Base-by-base conservation (phyloP, 2,888 invertebrate genomes). In the Synanthedon tipuliformis region DNA sequence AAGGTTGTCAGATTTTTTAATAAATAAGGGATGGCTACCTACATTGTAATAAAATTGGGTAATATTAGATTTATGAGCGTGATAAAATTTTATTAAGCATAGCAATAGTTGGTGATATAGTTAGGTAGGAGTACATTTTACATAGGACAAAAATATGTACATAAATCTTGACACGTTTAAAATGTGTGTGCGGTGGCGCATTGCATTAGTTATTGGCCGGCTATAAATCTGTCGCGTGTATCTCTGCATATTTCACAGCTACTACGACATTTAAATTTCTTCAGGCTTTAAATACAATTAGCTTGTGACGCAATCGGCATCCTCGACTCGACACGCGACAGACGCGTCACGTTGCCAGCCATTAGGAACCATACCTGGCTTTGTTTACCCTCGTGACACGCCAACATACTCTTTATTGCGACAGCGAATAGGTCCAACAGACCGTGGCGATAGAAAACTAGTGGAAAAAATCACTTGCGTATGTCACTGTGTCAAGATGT, bases 401-500 rank as follows among this genome's bases (percentile, higher is more conserved):
- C 45, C 7, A 45, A 45, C 11, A 15, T 45, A 45, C 13, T 45
- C 45, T 15, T 13, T 45, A 45, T 13, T n/a, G 15, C 45, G 13
- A n/a, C 45, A 45, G 45, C 15, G 12, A 45, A n/a, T 11, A 45
- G 34, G 34, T 34, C 34, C 34, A 34, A 10, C 8, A 34, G 4
- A 45, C 45, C 15, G 45, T n/a, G 45, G 45, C 15, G 15, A 45
- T 45, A 45, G 13, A 45, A 45, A 13, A 15, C 45, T 12, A 45
- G 45, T 45, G 15, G 45, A 45, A 45, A n/a, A 63, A 66, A 66
- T 57, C 60, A 60, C 61, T 59, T 56, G 59, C 62, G 58, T 67
- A 69, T 75, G 78, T 74, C 72, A 75, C 71, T 64, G 70, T 78
- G 78, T 78, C 76, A 75, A 73, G 75, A 77, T 75, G 78, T 71